Evolutionary conservation across 2,888 invertebrate species (phyloP).

Genomic region (Bedellia somnulentella): DNA sequence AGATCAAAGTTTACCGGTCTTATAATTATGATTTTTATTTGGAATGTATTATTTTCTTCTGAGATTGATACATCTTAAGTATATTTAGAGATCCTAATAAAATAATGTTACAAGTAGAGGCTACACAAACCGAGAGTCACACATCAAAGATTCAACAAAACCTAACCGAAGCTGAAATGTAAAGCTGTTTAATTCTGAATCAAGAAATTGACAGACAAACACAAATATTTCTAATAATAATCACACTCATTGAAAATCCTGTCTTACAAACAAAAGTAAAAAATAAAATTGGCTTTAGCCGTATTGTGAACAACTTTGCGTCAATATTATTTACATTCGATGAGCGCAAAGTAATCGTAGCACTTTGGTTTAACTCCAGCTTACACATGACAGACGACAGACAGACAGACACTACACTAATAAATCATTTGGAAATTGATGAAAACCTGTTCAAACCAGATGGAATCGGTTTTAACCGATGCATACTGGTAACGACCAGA

Average conservation of each 20-base stretch:
- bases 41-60: conserved; percentile 46
- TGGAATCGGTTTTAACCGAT: too few species aligned
- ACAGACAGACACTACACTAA: too few species aligned
- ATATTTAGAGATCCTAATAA: background rate
- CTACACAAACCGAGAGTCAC: background rate
- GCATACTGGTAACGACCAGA: too few species aligned
- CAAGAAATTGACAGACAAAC: conserved; percentile 17
- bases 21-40: conserved; percentile 33
- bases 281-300: conserved; percentile 32
- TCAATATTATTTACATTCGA: conserved; percentile 29
- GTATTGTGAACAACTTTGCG: conserved; percentile 43
- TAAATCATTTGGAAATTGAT: too few species aligned
- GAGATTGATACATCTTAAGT: conserved; percentile 19
- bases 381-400: conserved; percentile 28
- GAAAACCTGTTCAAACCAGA: too few species aligned
- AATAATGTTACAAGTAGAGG: background rate
- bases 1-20: conserved; percentile 22
- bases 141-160: conserved; percentile 2
- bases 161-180: too few species aligned
- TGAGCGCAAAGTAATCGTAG: conserved; percentile 49
- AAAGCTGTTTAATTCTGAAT: conserved; percentile 4
- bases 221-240: conserved; percentile 19
- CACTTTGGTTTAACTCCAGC: conserved; percentile 72
- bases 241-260: conserved; percentile 23
- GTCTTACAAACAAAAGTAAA: conserved; percentile 6